Evolutionary conservation across 2,113 vertebrate genomes (phyloP).

Genomic region (Phrynosoma blainvillii): DNA sequence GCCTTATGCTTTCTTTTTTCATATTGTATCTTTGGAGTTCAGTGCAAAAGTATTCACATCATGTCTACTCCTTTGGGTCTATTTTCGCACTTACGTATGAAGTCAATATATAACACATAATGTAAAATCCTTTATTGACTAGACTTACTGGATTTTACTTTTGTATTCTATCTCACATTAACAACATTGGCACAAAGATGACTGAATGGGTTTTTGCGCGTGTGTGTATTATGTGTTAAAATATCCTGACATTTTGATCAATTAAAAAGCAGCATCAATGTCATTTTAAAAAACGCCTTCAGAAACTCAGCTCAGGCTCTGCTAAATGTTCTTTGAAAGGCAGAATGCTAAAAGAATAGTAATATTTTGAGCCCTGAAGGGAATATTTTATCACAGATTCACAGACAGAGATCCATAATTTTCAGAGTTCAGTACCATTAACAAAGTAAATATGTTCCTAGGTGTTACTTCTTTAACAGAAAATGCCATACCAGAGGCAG

Average conservation of each 20-base stretch:
- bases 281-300: neutral
- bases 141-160: neutral
- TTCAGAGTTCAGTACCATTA: too few relatives aligned
- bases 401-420: neutral
- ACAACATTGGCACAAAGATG: neutral
- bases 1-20: neutral
- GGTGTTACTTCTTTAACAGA: too few relatives aligned
- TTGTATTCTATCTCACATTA: neutral
- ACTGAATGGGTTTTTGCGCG: neutral
- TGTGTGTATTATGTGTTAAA: neutral
- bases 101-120: neutral
- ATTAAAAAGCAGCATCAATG: neutral
- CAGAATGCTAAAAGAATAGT: neutral
- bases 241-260: neutral
- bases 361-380: neutral
- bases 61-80: too few relatives aligned
- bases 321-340: neutral
- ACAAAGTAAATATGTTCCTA: too few relatives aligned
- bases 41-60: neutral
- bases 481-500: too few relatives aligned
- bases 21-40: too few relatives aligned
- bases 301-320: neutral
- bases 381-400: neutral
- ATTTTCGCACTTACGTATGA: neutral
- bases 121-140: neutral